Evolutionary conservation across 1,140 invertebrate genomes (phyloP).

Genomic region (Heliconius hewitsoni): DNA sequence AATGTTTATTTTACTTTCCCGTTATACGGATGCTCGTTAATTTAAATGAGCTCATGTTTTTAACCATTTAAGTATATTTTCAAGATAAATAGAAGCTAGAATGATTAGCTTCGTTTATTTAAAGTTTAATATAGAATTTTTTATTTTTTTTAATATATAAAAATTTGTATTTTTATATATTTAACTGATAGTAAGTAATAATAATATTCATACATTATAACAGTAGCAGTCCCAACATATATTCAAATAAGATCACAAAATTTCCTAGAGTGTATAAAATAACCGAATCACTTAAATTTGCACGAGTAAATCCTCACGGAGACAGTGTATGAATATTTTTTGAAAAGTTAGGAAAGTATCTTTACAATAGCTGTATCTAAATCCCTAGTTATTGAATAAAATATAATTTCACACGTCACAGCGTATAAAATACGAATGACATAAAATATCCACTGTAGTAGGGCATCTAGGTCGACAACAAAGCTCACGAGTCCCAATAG

Average conservation of each 20-base stretch:
- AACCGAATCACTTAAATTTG: not conserved
- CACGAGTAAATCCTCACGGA: not conserved
- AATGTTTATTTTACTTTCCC: constrained; percentile 1
- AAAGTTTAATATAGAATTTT: not conserved
- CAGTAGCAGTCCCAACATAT: too few relatives aligned
- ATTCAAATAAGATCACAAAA: not conserved
- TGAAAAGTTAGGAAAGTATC: not conserved
- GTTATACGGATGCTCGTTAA: not conserved
- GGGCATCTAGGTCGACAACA: constrained; percentile 56
- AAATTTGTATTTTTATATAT: too few relatives aligned
- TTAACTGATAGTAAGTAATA: too few relatives aligned
- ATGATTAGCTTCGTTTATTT: not conserved
- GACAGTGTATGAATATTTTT: not conserved
- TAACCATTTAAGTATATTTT: not conserved
- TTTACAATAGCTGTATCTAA: not conserved
- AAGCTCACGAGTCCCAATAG: constrained; percentile 67
- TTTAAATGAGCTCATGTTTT: not conserved
- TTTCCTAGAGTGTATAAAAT: not conserved
- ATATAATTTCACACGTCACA: constrained; percentile 56
- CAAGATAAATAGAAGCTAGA: too few relatives aligned
- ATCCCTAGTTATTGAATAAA: constrained; percentile 48
- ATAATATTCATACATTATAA: too few relatives aligned
- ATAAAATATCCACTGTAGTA: constrained; percentile 46
- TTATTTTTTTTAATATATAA: not conserved
- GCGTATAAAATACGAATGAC: constrained; percentile 68